These are phyloP conservation scores for Syngnathoides biaculeatus DNA, from an alignment of 2,113 vertebrate genomes.

Conservation along the genomic window DNA sequence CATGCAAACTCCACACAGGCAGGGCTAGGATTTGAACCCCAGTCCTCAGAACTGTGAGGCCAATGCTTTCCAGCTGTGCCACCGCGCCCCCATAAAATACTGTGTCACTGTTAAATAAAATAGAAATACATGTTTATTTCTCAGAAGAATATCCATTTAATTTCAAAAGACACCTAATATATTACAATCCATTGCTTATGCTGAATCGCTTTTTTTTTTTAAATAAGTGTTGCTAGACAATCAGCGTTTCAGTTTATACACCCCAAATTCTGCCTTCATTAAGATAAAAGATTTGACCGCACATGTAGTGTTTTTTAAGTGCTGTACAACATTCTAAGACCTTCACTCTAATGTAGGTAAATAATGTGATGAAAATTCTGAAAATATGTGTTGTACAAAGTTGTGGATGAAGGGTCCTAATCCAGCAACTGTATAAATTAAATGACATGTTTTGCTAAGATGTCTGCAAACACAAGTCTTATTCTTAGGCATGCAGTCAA, in stretches of 20 bases:
- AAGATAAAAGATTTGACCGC: no score
- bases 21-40: no score
- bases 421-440: neutral
- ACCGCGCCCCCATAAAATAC: neutral
- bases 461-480: conserved; percentile 17
- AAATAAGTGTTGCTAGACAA: neutral
- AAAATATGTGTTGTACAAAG: neutral
- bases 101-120: neutral
- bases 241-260: neutral
- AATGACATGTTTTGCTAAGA: neutral
- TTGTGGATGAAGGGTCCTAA: neutral
- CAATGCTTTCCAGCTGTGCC: no score
- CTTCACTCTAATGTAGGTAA: neutral
- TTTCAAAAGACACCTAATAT: neutral
- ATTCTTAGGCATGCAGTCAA: conserved; percentile 12
- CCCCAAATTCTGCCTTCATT: neutral
- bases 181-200: neutral
- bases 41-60: no score
- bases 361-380: neutral
- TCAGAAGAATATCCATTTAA: neutral
- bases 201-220: neutral
- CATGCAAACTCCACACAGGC: no score
- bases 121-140: neutral
- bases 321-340: neutral
- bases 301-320: no score